phyloP scores from a whole-genome alignment of 2,113 vertebrate species.

The Aplodontia rufa region DNA sequence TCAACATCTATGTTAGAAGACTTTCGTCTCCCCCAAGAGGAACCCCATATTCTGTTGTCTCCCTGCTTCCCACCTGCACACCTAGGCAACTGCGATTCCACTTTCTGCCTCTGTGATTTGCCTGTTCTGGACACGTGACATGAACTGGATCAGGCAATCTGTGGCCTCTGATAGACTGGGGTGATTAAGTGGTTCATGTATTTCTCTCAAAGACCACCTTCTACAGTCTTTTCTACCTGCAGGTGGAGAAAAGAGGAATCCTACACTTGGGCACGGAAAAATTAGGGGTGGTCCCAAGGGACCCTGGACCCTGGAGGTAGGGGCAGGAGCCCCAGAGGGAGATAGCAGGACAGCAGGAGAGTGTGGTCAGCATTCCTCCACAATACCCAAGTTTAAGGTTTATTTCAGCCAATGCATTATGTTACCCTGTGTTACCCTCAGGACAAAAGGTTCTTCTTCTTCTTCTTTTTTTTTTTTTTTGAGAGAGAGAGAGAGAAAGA shows the following conservation, averaged over 20 bases:
- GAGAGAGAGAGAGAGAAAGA: too few relatives aligned
- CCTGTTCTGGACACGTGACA: background rate
- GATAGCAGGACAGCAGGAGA: background rate
- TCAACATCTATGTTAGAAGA: background rate
- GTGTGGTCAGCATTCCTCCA: background rate
- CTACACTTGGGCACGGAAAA: background rate
- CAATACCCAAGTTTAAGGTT: background rate
- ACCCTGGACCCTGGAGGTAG: background rate
- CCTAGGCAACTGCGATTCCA: background rate
- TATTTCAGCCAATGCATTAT: background rate
- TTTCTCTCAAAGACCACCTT: background rate
- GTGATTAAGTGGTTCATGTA: background rate
- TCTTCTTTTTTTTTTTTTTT: too few relatives aligned
- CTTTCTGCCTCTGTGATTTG: background rate
- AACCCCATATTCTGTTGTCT: background rate
- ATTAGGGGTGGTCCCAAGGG: background rate
- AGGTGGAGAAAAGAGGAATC: background rate
- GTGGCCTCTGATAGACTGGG: background rate
- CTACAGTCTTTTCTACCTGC: background rate
- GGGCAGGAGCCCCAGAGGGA: too few relatives aligned
- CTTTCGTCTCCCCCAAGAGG: background rate
- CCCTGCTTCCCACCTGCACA: fast-evolving
- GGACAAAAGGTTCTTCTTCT: too few relatives aligned
- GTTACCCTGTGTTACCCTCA: too few relatives aligned
- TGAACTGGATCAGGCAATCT: background rate